Conservation (phyloP, 2,888 invertebrate species). For the Liopterus haemorrhoidalis region DNA sequence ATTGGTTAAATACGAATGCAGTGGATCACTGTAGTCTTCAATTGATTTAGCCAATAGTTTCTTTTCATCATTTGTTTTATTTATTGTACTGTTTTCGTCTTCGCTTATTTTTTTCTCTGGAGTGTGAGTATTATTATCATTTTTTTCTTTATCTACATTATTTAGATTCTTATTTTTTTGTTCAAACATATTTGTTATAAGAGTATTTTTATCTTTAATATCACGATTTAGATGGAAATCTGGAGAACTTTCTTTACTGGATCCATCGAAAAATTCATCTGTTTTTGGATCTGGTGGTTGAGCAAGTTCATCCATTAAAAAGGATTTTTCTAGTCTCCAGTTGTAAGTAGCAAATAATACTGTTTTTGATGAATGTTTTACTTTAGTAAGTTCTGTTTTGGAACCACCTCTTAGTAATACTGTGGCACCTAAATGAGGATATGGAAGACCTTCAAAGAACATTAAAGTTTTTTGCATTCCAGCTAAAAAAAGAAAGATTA, state of each 20-base stretch:
- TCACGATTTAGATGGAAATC: constrained; percentile 24
- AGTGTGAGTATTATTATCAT: constrained; percentile 10
- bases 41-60: constrained; percentile 52
- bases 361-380: constrained; percentile 77
- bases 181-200: too few relatives aligned
- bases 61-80: constrained; percentile 39
- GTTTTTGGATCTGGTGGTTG: constrained; percentile 58
- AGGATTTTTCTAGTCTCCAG: constrained; percentile 86
- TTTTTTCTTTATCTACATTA: constrained; percentile 14
- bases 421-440: constrained; percentile 77
- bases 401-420: constrained; percentile 76
- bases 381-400: constrained; percentile 65
- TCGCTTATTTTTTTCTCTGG: constrained; percentile 8
- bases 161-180: constrained; percentile 2
- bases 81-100: constrained; percentile 10
- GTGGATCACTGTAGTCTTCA: constrained; percentile 78
- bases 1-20: constrained; percentile 48
- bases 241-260: constrained; percentile 43
- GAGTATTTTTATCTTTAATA: constrained; percentile 9
- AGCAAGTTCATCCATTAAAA: constrained; percentile 81
- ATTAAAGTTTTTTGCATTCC: constrained; percentile 73
- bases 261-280: constrained; percentile 42
- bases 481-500: constrained; percentile 44
- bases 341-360: constrained; percentile 84
- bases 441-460: constrained; percentile 87